phyloP scores from a whole-genome alignment of 2,797 vertebrate species.

The Tolypeutes matacus region DNA sequence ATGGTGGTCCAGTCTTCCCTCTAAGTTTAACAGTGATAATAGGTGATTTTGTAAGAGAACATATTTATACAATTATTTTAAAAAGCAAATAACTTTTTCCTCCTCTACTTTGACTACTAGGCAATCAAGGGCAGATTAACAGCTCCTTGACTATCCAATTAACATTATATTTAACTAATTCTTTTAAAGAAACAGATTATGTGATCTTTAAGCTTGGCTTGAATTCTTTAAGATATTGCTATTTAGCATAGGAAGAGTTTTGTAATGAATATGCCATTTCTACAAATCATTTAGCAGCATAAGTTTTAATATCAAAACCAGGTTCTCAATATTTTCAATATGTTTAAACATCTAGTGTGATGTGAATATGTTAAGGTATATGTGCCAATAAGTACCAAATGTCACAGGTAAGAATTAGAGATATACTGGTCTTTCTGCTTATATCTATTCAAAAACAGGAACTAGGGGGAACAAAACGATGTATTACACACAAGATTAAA shows the following conservation, averaged over 20 bases:
- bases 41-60: not conserved
- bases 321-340: not conserved
- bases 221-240: not conserved
- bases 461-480: not conserved
- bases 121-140: not conserved
- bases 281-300: not conserved
- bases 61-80: not conserved
- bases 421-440: too few species aligned
- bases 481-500: not conserved
- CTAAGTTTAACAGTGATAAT: not conserved
- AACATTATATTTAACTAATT: not conserved
- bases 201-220: not conserved
- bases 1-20: not conserved
- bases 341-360: not conserved
- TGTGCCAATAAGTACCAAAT: conserved; percentile 7
- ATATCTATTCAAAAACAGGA: not conserved
- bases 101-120: not conserved
- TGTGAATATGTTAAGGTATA: not conserved
- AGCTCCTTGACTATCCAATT: not conserved
- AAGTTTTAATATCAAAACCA: not conserved
- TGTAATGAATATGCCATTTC: not conserved
- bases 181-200: not conserved
- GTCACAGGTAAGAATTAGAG: not conserved
- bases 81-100: not conserved
- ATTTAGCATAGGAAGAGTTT: not conserved